A percentile compares a stretch with the other conserved stretches of the same genome.
These are phyloP conservation scores for Apodemus agrarius DNA, from an alignment of 2,797 vertebrate species.

Conservation along the genomic window DNA sequence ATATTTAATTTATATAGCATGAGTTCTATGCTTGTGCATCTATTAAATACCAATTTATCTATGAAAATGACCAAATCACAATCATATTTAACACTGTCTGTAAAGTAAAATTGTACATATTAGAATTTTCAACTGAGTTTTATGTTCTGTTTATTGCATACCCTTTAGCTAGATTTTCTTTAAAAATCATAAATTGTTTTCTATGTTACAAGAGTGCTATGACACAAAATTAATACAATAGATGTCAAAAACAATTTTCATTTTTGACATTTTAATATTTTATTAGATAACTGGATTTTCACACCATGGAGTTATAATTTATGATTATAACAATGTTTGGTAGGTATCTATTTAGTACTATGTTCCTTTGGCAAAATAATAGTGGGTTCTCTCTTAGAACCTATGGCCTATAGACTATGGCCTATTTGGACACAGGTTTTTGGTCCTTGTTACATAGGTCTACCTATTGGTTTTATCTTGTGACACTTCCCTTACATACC, in stretches of 20 bases:
- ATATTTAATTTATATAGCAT: not conserved
- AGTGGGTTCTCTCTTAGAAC: not conserved
- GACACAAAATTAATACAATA: slow-evolving; percentile 1
- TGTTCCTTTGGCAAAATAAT: not conserved
- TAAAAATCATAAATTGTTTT: not conserved
- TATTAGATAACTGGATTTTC: not conserved
- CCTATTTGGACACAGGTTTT: not conserved
- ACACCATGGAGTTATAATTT: not conserved
- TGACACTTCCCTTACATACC: too few relatives aligned
- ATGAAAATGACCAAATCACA: not conserved
- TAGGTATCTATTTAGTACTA: not conserved
- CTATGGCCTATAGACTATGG: not conserved
- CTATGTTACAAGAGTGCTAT: not conserved
- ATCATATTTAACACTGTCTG: not conserved
- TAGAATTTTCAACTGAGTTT: slow-evolving; percentile 9
- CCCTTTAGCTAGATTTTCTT: not conserved
- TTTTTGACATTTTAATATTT: not conserved
- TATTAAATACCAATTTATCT: slow-evolving; percentile 30
- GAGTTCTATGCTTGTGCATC: not conserved
- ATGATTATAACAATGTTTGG: too few relatives aligned
- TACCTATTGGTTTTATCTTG: too few relatives aligned
- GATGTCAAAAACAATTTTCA: not conserved
- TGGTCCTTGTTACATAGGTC: not conserved
- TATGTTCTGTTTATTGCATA: not conserved
- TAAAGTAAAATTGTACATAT: not conserved